Conservation (phyloP, 2,113 vertebrate genomes). For the Corythaixoides concolor region DNA sequence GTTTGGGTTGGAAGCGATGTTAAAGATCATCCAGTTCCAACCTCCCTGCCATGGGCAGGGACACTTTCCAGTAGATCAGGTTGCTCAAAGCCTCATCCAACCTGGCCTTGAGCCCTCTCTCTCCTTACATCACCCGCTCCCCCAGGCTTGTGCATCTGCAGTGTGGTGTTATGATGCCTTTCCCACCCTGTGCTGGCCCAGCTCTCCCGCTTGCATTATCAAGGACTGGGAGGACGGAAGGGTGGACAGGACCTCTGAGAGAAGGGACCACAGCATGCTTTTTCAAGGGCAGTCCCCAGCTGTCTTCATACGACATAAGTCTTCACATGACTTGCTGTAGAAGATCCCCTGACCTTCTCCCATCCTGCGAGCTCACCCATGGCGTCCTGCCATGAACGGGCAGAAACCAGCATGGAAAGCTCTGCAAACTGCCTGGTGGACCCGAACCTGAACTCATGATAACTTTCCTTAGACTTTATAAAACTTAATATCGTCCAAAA, state of each 20-base stretch:
- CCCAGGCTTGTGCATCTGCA: not conserved
- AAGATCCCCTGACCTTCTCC: not conserved
- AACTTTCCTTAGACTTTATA: not conserved
- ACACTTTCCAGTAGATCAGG: too few species aligned
- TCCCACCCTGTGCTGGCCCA: not conserved
- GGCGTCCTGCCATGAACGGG: accelerated
- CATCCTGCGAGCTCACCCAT: not conserved
- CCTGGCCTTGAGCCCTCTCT: too few species aligned
- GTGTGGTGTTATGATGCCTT: accelerated
- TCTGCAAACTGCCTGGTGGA: not conserved
- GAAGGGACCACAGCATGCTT: not conserved
- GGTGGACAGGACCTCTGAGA: not conserved
- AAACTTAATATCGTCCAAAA: not conserved
- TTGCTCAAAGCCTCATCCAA: too few species aligned
- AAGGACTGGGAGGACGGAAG: not conserved
- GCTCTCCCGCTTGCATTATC: not conserved
- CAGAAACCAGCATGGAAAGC: not conserved
- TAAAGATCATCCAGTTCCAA: too few species aligned
- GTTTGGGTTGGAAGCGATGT: too few species aligned
- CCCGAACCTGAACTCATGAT: not conserved
- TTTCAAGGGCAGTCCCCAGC: not conserved
- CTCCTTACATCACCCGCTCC: not conserved
- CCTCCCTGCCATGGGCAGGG: too few species aligned
- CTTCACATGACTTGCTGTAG: not conserved
- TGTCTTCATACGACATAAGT: too few species aligned